Evolutionary conservation across 2,888 invertebrate genomes (phyloP).

Genomic region (Geophilus truncorum): DNA sequence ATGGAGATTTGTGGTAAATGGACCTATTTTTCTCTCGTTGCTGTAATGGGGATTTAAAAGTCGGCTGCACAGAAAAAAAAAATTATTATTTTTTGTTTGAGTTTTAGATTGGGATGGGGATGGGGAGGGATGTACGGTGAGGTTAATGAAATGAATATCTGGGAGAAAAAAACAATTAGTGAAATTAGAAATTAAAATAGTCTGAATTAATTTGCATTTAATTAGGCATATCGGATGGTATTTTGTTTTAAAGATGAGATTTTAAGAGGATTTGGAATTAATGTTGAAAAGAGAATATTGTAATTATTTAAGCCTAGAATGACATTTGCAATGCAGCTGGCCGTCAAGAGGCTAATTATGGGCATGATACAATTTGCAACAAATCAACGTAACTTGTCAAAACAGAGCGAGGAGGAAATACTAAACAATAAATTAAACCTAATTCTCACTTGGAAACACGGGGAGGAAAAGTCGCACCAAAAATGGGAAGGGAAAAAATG

Average conservation of each 20-base stretch:
- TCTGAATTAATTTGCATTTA: not conserved
- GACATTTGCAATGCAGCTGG: conserved; percentile 21
- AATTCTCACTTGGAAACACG: conserved; percentile 23
- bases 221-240: not conserved
- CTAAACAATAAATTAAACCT: conserved; percentile 17
- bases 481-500: conserved; percentile 8
- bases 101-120: no score
- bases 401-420: conserved; percentile 21
- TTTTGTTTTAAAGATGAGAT: not conserved
- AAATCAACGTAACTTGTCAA: conserved; percentile 17
- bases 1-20: conserved; percentile 20
- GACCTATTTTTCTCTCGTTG: not conserved
- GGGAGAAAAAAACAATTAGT: not conserved
- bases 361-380: conserved; percentile 16
- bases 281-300: not conserved
- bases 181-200: not conserved
- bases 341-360: conserved; percentile 22
- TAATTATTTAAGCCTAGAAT: conserved; percentile 14
- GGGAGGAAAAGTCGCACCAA: conserved; percentile 21
- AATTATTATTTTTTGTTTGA: no score
- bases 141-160: no score
- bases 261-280: not conserved
- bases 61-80: no score
- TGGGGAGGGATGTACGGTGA: no score
- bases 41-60: conserved; percentile 1